Evolutionary conservation across 2,888 invertebrate genomes (phyloP).

Genomic region (Octonoba sinensis): DNA sequence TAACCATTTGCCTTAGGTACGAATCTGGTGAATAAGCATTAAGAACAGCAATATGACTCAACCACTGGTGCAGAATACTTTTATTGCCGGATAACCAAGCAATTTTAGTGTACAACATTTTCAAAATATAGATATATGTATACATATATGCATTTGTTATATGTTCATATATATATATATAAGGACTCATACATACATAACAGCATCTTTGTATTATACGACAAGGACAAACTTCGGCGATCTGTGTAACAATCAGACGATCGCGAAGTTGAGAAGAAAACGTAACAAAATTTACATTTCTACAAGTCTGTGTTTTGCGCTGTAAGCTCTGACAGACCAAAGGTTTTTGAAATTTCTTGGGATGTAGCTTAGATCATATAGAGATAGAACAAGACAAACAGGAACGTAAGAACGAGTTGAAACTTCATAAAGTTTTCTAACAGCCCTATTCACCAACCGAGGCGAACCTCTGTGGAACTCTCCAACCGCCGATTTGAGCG

Average conservation of each 20-base stretch:
- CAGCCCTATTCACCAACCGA: too few relatives aligned
- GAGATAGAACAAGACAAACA: not conserved
- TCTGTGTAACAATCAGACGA: too few relatives aligned
- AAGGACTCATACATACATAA: conserved; percentile 16
- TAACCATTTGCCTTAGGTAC: too few relatives aligned
- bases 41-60: not conserved
- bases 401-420: too few relatives aligned
- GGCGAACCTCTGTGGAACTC: too few relatives aligned
- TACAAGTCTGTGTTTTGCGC: conserved; percentile 6
- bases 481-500: too few relatives aligned
- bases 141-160: conserved; percentile 18
- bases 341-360: not conserved
- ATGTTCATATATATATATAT: conserved; percentile 16
- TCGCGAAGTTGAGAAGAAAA: too few relatives aligned
- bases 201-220: conserved; percentile 32
- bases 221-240: conserved; percentile 4
- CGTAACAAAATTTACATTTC: too few relatives aligned
- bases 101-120: conserved; percentile 43
- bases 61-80: conserved; percentile 48
- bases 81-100: conserved; percentile 52
- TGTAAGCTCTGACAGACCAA: conserved; percentile 44
- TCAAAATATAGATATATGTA: conserved; percentile 53
- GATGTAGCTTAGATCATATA: not conserved
- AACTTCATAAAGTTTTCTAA: too few relatives aligned
- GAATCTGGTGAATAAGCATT: too few relatives aligned